Evolutionary conservation across 2,113 vertebrate species (phyloP).

Genomic region (Acinonyx jubatus): DNA sequence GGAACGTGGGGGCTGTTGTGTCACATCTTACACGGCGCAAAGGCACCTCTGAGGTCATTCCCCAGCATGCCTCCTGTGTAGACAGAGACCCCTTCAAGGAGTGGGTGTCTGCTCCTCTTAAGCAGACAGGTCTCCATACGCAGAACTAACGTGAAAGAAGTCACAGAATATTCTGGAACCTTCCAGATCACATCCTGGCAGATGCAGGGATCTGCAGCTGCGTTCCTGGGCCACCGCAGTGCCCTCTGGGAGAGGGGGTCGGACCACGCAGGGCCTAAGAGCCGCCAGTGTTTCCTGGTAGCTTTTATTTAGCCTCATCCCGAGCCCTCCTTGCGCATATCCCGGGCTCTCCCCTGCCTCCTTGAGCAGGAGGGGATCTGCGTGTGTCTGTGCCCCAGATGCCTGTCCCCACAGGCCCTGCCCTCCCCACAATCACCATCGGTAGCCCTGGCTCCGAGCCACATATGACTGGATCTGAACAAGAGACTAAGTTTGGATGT

Average conservation of each 20-base stretch:
- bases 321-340: background rate
- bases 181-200: background rate
- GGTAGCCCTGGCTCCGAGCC: background rate
- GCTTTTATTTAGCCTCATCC: background rate
- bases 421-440: rapidly evolving
- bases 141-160: background rate
- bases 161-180: background rate
- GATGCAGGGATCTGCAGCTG: background rate
- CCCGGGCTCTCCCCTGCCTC: background rate
- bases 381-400: background rate
- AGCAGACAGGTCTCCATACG: background rate
- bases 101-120: background rate
- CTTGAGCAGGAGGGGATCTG: background rate
- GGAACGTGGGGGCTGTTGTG: background rate
- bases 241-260: background rate
- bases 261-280: background rate
- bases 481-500: background rate
- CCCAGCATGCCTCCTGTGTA: background rate
- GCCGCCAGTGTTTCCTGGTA: background rate
- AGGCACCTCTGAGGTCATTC: background rate
- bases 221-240: background rate
- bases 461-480: background rate
- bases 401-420: background rate
- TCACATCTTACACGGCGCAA: background rate
- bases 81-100: background rate